Evolutionary conservation across 2,113 vertebrate species (phyloP).

Genomic region (Smithornis capensis): DNA sequence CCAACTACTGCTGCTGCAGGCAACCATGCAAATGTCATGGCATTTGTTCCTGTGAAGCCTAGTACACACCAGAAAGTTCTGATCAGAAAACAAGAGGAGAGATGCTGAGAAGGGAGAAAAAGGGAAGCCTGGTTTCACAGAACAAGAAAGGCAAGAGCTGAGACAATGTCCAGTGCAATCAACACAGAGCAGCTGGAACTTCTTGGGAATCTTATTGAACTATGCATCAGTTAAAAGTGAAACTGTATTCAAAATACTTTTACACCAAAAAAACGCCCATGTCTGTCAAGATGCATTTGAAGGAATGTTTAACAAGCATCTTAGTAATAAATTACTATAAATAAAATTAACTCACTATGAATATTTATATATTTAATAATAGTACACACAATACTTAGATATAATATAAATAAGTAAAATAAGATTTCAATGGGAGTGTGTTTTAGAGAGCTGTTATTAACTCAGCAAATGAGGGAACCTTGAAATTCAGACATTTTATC

Average conservation of each 20-base stretch:
- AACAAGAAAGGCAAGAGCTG: not conserved
- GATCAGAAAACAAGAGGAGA: not conserved
- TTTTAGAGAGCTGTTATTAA: not conserved
- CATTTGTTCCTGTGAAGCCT: not conserved
- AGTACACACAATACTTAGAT: not conserved
- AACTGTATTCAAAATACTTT: not conserved
- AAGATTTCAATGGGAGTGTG: not conserved
- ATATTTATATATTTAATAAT: not conserved
- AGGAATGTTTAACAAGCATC: not conserved
- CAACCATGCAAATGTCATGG: not conserved
- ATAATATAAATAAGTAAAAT: not conserved
- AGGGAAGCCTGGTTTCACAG: not conserved
- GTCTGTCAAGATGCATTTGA: not conserved
- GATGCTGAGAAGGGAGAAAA: not conserved
- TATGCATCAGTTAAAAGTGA: not conserved
- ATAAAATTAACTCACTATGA: not conserved
- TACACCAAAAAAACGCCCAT: not conserved
- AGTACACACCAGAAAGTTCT: not conserved
- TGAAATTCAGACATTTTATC: not conserved
- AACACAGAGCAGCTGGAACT: not conserved
- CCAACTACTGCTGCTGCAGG: not conserved
- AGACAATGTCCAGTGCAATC: not conserved
- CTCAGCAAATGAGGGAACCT: not conserved
- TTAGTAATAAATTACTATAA: not conserved
- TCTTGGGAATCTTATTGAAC: not conserved